Evolutionary conservation across 2,113 vertebrate species (phyloP).

Genomic region (Tichodroma muraria): DNA sequence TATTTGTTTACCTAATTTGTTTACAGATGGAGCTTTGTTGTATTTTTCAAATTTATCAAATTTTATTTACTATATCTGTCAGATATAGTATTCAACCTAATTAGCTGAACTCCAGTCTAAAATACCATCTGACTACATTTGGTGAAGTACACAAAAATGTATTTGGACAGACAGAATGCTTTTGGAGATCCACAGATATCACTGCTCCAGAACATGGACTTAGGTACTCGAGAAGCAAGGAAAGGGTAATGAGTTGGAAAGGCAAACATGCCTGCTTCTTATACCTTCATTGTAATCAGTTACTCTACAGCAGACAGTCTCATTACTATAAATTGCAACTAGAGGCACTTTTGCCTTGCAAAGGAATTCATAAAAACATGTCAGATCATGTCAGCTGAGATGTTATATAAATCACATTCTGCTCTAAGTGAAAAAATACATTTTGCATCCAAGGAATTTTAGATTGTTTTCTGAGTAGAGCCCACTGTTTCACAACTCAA

Average conservation of each 20-base stretch:
- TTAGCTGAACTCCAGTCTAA: neutral
- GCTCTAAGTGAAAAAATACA: constrained; percentile 39
- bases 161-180: neutral
- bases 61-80: too few relatives aligned
- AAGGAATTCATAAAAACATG: constrained; percentile 61
- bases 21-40: neutral
- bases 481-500: constrained; percentile 13
- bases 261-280: constrained; percentile 7
- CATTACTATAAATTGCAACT: constrained; percentile 62
- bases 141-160: neutral
- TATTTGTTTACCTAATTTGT: neutral
- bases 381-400: constrained; percentile 54
- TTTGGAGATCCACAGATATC: neutral
- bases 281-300: constrained; percentile 25
- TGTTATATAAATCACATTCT: constrained; percentile 53
- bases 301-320: constrained; percentile 41
- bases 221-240: neutral
- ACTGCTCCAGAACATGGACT: neutral
- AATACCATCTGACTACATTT: neutral
- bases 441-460: constrained; percentile 39
- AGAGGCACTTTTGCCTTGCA: constrained; percentile 52
- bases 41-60: neutral
- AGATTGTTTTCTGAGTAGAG: constrained; percentile 16
- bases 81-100: neutral
- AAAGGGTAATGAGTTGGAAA: constrained; percentile 22